Base-by-base conservation (phyloP, 1,140 invertebrate species). In the Drosophila ficusphila region DNA sequence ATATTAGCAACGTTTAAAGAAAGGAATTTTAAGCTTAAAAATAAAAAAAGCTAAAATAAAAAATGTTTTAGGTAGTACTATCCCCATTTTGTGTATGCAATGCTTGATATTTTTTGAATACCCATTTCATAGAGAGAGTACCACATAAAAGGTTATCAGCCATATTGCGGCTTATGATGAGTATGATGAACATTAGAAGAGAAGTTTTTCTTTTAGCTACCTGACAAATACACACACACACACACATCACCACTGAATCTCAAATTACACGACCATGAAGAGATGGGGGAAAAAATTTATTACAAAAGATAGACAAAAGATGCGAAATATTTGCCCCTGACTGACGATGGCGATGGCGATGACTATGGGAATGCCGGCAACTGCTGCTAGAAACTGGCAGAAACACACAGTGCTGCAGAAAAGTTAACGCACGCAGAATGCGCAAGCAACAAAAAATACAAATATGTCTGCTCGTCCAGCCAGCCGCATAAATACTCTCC, bases 231-330 rank as follows among this genome's bases (percentile, higher is more conserved):
- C 46, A 74, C 57, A 65, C 12, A 46, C 38, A 33, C 16, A 44
- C 11, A 39, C 19, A 29, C 18, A n/a, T 5, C 5, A 42, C 18
- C 31, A 11, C 18, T 44, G 39, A 21, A 46, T 83, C 64, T 88
- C 74, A 47, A 75, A 79, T 88, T 88, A 88, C 82, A 82, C 41
- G 69, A 46, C 51, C 53, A 65, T 71, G 48, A 38, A 61, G 12
- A 56, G 18, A 68, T 46, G 25, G 38, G 29, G 52, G 44, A 58
- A 62, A 57, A 54, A 65, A 78, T 75, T 75, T 86, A 88, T 88
- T 82, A 88, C 82, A 88, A 88, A 78, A 76, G 78, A 85, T 61
- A 57, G 70, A 77, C 68, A 86, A 86, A 81, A 86, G 76, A 88
- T 88, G 77, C 78, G 74, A 86, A 86, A 82, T 86, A 89, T 89